phyloP scores from a whole-genome alignment of 2,888 invertebrate species.

The Terebella lapidaria region DNA sequence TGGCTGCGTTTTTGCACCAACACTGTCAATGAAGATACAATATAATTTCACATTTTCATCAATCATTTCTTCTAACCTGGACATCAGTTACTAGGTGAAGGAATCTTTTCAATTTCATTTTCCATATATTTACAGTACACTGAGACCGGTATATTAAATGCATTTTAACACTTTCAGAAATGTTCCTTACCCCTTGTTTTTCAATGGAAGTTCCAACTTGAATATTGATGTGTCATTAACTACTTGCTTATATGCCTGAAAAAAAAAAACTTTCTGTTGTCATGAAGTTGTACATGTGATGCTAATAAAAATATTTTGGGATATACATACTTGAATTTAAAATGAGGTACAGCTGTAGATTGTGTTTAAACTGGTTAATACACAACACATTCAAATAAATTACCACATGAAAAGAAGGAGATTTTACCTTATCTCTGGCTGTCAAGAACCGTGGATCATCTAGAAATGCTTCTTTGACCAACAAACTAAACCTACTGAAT shows the following conservation, averaged over 20 bases:
- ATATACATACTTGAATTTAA: too few relatives aligned
- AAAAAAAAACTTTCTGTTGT: slow-evolving; percentile 14
- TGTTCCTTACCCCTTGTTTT: slow-evolving; percentile 55
- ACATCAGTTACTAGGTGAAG: background rate
- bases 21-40: slow-evolving; percentile 31
- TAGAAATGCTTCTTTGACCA: slow-evolving; percentile 90
- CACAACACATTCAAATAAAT: too few relatives aligned
- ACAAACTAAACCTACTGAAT: slow-evolving; percentile 83
- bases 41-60: too few relatives aligned
- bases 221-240: slow-evolving; percentile 95
- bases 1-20: slow-evolving; percentile 59
- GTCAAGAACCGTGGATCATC: slow-evolving; percentile 97
- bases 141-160: too few relatives aligned
- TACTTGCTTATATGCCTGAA: slow-evolving; percentile 83
- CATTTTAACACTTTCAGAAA: too few relatives aligned
- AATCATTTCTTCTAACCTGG: background rate
- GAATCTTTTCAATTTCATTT: background rate
- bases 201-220: slow-evolving; percentile 59
- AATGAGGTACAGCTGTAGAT: too few relatives aligned
- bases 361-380: too few relatives aligned
- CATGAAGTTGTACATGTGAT: too few relatives aligned
- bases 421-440: slow-evolving; percentile 82
- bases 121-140: too few relatives aligned
- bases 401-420: too few relatives aligned
- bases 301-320: too few relatives aligned